Percentiles rank a stretch among this genome's conserved stretches.
phyloP scores from a whole-genome alignment of 2,888 invertebrate genomes.

The Limulus polyphemus region DNA sequence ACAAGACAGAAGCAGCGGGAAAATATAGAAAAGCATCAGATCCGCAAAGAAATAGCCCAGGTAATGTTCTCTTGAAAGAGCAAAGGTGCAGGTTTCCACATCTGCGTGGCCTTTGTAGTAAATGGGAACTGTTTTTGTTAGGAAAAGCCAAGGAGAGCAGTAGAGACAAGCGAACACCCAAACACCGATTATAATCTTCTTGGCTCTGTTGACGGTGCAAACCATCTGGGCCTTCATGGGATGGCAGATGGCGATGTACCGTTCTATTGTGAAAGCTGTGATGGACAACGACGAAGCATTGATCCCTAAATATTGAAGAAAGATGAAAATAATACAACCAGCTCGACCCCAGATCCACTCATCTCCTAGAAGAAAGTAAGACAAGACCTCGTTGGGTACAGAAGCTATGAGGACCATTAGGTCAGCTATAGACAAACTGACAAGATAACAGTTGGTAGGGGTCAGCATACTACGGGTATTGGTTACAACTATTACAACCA shows the following conservation, averaged over 20 bases:
- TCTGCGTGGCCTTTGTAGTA: constrained; percentile 21
- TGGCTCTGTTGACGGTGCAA: constrained; percentile 48
- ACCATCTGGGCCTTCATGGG: constrained; percentile 47
- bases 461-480: constrained; percentile 42
- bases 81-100: constrained; percentile 41
- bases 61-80: constrained; percentile 38
- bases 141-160: constrained; percentile 48
- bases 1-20: constrained; percentile 46
- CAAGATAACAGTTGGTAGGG: constrained; percentile 51
- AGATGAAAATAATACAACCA: constrained; percentile 43
- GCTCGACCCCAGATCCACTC: constrained; percentile 44
- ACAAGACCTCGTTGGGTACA: constrained; percentile 44
- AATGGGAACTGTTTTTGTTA: constrained; percentile 37
- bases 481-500: constrained; percentile 44
- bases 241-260: constrained; percentile 51
- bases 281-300: constrained; percentile 48
- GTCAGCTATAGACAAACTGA: constrained; percentile 48
- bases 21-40: constrained; percentile 46
- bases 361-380: constrained; percentile 40
- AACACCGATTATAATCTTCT: constrained; percentile 44
- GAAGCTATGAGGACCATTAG: constrained; percentile 46
- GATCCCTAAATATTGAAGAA: constrained; percentile 47
- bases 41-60: constrained; percentile 46
- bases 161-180: constrained; percentile 48
- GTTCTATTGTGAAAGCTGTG: constrained; percentile 50